These are phyloP conservation scores for Misgurnus mizolepis DNA, from an alignment of 2,113 vertebrate species.

Conservation along the genomic window DNA sequence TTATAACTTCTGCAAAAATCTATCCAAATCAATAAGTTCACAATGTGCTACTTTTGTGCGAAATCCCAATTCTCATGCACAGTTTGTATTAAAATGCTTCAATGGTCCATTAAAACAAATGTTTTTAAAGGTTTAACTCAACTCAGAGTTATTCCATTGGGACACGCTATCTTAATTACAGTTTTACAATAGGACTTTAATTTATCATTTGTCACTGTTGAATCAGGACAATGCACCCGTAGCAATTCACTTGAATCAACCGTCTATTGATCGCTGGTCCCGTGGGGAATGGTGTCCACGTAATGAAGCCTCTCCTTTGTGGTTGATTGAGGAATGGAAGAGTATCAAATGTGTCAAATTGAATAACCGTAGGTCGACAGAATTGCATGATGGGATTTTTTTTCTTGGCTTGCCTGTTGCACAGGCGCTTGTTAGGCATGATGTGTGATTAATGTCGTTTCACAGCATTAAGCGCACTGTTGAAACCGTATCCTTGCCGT, in stretches of 20 bases:
- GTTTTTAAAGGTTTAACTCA: conserved; percentile 23
- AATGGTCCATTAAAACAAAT: conserved; percentile 9
- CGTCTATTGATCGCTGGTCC: conserved; percentile 70
- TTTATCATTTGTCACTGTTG: conserved; percentile 69
- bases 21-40: not conserved
- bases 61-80: not conserved
- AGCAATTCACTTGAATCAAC: conserved; percentile 70
- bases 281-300: conserved; percentile 64
- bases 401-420: not conserved
- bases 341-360: conserved; percentile 28
- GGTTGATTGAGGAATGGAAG: conserved; percentile 40
- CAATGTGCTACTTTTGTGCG: too few relatives aligned
- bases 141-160: conserved; percentile 6
- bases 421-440: conserved; percentile 1
- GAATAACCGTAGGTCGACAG: conserved; percentile 11
- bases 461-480: conserved; percentile 25
- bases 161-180: conserved; percentile 76
- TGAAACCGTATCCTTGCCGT: not conserved
- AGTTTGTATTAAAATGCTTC: not conserved
- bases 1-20: not conserved
- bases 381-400: conserved; percentile 9
- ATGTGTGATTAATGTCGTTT: conserved; percentile 31
- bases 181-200: conserved; percentile 62
- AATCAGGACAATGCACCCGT: conserved; percentile 69
- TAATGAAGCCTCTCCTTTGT: conserved; percentile 31